Conservation (phyloP, 1,140 invertebrate species). For the Stegodyphus dumicola region DNA sequence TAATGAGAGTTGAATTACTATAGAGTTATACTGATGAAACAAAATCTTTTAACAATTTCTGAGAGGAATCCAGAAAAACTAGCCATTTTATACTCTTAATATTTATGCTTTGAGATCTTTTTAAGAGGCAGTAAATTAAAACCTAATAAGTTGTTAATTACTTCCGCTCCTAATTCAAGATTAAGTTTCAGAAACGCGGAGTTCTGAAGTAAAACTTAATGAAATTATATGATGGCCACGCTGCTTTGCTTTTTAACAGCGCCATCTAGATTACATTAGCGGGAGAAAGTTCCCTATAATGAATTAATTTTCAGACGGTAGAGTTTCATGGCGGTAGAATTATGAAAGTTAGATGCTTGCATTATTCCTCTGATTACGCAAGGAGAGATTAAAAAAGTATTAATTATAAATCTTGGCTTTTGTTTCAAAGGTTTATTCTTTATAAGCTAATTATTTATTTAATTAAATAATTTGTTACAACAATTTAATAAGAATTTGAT, state of each 20-base stretch:
- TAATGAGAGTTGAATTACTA: no score
- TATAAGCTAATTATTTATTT: no score
- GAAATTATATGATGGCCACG: constrained; percentile 3
- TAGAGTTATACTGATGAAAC: no score
- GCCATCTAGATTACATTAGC: background rate
- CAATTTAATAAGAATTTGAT: no score
- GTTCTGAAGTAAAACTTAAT: background rate
- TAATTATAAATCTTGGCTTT: constrained; percentile 8
- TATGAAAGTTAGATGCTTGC: background rate
- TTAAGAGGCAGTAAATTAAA: constrained; percentile 22
- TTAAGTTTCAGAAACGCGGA: constrained; percentile 1
- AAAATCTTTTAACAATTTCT: no score
- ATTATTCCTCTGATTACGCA: no score
- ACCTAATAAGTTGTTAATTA: constrained; percentile 5
- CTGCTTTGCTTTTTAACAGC: background rate
- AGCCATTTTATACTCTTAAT: no score
- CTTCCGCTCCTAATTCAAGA: constrained; percentile 23
- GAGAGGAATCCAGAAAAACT: no score
- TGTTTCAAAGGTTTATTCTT: no score
- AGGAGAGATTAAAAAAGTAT: constrained; percentile 11
- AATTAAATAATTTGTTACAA: no score
- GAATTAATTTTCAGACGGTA: constrained; percentile 25
- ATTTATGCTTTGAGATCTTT: background rate
- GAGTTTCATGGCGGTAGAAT: background rate
- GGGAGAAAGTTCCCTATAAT: constrained; percentile 5